These are phyloP conservation scores for Xenus cinereus DNA, from an alignment of 2,113 vertebrate genomes.

Conservation along the genomic window DNA sequence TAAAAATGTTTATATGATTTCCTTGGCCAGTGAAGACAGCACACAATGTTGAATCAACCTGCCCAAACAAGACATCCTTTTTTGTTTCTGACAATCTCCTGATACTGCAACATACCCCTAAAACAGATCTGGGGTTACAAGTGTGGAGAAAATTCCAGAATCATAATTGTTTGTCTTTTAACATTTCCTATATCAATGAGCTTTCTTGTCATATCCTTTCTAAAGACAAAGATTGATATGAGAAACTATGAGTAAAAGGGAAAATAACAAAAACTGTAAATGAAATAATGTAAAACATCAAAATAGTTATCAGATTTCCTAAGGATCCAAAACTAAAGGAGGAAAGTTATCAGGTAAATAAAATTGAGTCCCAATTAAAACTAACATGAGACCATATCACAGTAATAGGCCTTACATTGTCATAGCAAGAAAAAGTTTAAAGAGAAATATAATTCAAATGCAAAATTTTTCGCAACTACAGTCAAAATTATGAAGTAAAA, in stretches of 20 bases:
- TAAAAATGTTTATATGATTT: conserved; percentile 10
- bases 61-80: neutral
- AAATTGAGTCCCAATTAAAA: conserved; percentile 69
- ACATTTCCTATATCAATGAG: neutral
- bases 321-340: conserved; percentile 61
- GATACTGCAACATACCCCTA: neutral
- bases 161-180: neutral
- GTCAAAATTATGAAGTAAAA: neutral
- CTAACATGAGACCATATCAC: conserved; percentile 29
- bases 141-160: neutral
- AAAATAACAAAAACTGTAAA: conserved; percentile 60
- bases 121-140: neutral
- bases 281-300: conserved; percentile 66
- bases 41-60: neutral
- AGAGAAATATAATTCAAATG: conserved; percentile 19
- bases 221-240: conserved; percentile 40
- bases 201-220: neutral
- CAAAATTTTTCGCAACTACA: conserved; percentile 14
- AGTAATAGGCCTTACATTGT: conserved; percentile 9
- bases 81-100: neutral
- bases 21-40: neutral
- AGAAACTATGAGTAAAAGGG: conserved; percentile 57
- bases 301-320: conserved; percentile 66
- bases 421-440: conserved; percentile 24
- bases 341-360: conserved; percentile 77